Evolutionary conservation across 2,888 invertebrate genomes (phyloP).

Genomic region (Parnassius apollo): DNA sequence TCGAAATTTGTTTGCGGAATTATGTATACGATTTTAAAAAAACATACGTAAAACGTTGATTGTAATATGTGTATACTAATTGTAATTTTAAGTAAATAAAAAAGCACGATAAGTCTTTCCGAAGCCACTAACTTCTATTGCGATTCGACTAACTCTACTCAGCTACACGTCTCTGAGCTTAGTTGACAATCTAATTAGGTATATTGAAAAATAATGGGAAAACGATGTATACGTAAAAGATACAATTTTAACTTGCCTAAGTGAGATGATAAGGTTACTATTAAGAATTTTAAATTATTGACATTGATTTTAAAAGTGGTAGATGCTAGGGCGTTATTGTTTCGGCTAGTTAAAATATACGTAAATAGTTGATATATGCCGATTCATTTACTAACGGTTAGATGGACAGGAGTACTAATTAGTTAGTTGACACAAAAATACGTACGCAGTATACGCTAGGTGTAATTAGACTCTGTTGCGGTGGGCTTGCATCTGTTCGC

Average conservation of each 20-base stretch:
- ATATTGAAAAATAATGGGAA: constrained; percentile 69
- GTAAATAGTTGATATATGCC: constrained; percentile 66
- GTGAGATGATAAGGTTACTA: constrained; percentile 75
- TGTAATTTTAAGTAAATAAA: constrained; percentile 61
- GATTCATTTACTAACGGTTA: constrained; percentile 52
- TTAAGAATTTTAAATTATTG: constrained; percentile 79
- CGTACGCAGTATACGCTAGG: constrained; percentile 79
- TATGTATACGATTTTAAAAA: constrained; percentile 79
- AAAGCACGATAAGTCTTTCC: constrained; percentile 41
- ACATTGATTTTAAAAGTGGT: constrained; percentile 74
- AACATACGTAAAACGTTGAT: constrained; percentile 77
- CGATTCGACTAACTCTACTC: constrained; percentile 37
- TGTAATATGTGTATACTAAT: constrained; percentile 81
- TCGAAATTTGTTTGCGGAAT: constrained; percentile 70
- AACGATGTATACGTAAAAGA: constrained; percentile 80
- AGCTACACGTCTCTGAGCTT: constrained; percentile 69
- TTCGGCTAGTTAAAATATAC: constrained; percentile 72
- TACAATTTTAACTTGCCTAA: constrained; percentile 81
- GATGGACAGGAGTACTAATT: constrained; percentile 60
- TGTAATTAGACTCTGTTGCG: constrained; percentile 47
- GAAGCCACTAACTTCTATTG: constrained; percentile 31
- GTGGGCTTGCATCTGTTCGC: not conserved
- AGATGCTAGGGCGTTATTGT: constrained; percentile 73
- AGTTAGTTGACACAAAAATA: constrained; percentile 71
- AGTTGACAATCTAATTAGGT: constrained; percentile 70